Base-by-base conservation (phyloP, 2,888 invertebrate species). In the Mylabris sibirica region DNA sequence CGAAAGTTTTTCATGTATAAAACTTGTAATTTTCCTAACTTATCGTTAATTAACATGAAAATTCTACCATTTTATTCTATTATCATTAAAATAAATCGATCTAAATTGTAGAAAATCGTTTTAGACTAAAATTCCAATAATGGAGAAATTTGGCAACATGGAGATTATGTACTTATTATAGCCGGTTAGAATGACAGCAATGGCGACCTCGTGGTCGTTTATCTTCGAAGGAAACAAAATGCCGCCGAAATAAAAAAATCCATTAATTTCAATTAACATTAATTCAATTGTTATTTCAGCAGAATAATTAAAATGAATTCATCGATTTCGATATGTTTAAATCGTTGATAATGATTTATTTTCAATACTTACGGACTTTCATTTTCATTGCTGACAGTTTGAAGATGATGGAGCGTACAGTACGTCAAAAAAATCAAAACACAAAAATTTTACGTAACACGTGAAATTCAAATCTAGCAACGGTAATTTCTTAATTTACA, bases 281-380 rank as follows among this genome's bases (percentile, higher is more conserved):
- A 44, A 44, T 1, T 44, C 8, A 17, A 17, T 3, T 26, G 44
- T 24, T 57, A 30, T 22, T 62, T 59, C n/a, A 2, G n/a, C 24
- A 20, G 2, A 41, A 35, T 20, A 53, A 67, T 35, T 44, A 24
- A 24, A 62, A 59, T 26, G 22, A 49, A 44, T 62, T 20, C 0
- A 59, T 17, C 8, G n/a, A 59, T 59, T 62, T 17, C 0, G 38
- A 3, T 44, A 6, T n/a, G 12, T n/a, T 44, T 49, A 49, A 69
- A 41, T 11, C 11, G 49, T 8, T 12, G 6, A 6, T 12, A 12
- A 49, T 57, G 41, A 63, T 34, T 59, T 64, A 59, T 59, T 73
- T 63, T 17, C n/a, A 17, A 59, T 77, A 78, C 80, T 80, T 80
- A 81, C 80, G 79, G 67, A 76, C 77, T 75, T 80, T 80, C 80